phyloP scores from a whole-genome alignment of 2,888 invertebrate species.

The Eulithis testata region DNA sequence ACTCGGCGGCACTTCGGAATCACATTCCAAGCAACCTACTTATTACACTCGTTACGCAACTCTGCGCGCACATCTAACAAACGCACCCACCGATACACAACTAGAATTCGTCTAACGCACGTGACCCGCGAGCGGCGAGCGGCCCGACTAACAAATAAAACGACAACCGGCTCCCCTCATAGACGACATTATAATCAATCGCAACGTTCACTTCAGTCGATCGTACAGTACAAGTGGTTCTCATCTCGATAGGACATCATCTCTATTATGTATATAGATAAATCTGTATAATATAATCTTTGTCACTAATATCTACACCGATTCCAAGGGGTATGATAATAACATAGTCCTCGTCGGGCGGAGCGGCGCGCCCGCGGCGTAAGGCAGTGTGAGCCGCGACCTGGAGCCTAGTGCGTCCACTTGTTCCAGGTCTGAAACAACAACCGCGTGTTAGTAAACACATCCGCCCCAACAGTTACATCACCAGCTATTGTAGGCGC shows the following conservation, averaged over 20 bases:
- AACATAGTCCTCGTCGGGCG: constrained; percentile 67
- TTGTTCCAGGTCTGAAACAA: constrained; percentile 78
- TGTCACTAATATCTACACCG: constrained; percentile 85
- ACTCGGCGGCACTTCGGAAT: constrained; percentile 72
- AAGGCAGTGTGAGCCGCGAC: constrained; percentile 55
- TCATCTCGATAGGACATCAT: constrained; percentile 80
- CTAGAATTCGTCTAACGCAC: constrained; percentile 46
- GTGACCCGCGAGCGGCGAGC: constrained; percentile 46
- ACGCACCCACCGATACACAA: constrained; percentile 42
- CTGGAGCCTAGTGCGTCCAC: constrained; percentile 72
- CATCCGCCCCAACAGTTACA: too few species aligned
- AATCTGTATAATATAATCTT: constrained; percentile 83
- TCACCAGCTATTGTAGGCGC: too few species aligned
- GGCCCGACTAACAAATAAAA: constrained; percentile 63
- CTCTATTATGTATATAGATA: constrained; percentile 83
- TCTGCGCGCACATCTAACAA: constrained; percentile 47
- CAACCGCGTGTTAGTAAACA: too few species aligned
- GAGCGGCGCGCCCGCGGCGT: constrained; percentile 45
- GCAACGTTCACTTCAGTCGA: constrained; percentile 77
- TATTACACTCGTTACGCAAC: constrained; percentile 52
- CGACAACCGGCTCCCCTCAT: constrained; percentile 67
- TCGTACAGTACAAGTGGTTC: constrained; percentile 75
- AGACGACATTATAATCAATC: constrained; percentile 69
- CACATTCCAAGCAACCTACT: constrained; percentile 76
- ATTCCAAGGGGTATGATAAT: constrained; percentile 78